Percentiles rank a stretch among this genome's conserved stretches.
Conservation (phyloP, 1,140 invertebrate genomes). For the Penaeus chinensis region DNA sequence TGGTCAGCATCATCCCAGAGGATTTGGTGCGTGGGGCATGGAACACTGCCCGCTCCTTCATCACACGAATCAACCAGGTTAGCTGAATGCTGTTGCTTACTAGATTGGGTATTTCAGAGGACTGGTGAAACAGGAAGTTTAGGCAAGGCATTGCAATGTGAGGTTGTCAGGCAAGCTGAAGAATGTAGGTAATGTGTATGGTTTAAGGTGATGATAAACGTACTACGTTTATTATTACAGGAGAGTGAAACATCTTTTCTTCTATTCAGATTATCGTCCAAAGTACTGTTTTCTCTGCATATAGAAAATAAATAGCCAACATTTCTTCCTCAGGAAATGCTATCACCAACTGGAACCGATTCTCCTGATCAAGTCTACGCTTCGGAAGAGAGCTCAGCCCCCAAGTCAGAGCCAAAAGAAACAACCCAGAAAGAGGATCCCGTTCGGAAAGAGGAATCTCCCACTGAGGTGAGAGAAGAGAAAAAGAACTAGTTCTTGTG, state of each 20-base stretch:
- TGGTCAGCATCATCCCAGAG: slow-evolving; percentile 57
- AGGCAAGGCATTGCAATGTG: background rate
- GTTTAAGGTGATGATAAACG: too few relatives aligned
- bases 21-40: slow-evolving; percentile 54
- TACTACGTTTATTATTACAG: too few relatives aligned
- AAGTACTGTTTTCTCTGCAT: background rate
- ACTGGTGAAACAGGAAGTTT: background rate
- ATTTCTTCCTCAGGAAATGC: slow-evolving; percentile 40
- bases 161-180: too few relatives aligned
- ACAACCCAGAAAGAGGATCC: background rate
- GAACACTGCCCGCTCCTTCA: slow-evolving; percentile 54
- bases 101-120: too few relatives aligned
- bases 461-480: too few relatives aligned
- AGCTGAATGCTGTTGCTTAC: slow-evolving; percentile 1
- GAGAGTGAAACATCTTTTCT: too few relatives aligned
- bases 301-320: background rate
- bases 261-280: too few relatives aligned
- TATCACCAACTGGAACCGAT: slow-evolving; percentile 37
- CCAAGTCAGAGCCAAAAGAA: background rate
- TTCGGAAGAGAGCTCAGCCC: slow-evolving; percentile 1
- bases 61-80: slow-evolving; percentile 55
- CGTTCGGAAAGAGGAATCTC: background rate
- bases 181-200: too few relatives aligned
- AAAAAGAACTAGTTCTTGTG: too few relatives aligned
- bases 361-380: slow-evolving; percentile 17